Evolutionary conservation across 2,113 vertebrate species (phyloP), one percentile per base, ranked within the genome.

Genomic region (Smithornis capensis): DNA sequence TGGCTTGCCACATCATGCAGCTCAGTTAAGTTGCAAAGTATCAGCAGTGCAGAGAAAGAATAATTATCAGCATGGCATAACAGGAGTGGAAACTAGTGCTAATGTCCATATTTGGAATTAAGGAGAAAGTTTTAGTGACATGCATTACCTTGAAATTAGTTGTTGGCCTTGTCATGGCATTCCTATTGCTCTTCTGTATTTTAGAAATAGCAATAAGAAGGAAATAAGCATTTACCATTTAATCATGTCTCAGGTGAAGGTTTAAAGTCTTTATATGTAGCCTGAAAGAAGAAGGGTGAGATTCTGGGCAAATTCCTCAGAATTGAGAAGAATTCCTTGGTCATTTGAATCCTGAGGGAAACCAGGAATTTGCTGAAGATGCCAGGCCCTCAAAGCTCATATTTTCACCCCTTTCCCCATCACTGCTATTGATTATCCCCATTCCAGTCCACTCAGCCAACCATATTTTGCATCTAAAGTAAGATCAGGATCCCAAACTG

Each of bases 161-260:
- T 86, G 5, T 59, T 12, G 2, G 15, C 2, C 1, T 25, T 52
- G 19, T 65, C 11, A 22, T 53, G 45, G 17, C 19, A 24, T 65
- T 60, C 8, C 12, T 31, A 3, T 23, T 64, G 27, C 17, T 27
- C 23, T 29, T 42, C 4, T 0, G 0, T 23, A 33, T 38, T 69
- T 84, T 24, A 47, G 59, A 74, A 78, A 10, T 14, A 14, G 4
- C n/a, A 44, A 4, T 52, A 27, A 37, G 31, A 91, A 38, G 15
- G 28, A 67, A 75, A 67, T 44, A 8, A 71, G 3, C 17, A 9
- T 79, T 71, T 75, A 2, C 3, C 5, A 4, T 80, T 56, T 49
- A 50, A 44, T 16, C 8, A 1, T 24, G 4, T 71, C 47, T 40
- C 17, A 64, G 19, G 14, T 19, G 21, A 47, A 63, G 10, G 25